phyloP scores from a whole-genome alignment of 2,888 invertebrate genomes.

The Saturnia japonica region DNA sequence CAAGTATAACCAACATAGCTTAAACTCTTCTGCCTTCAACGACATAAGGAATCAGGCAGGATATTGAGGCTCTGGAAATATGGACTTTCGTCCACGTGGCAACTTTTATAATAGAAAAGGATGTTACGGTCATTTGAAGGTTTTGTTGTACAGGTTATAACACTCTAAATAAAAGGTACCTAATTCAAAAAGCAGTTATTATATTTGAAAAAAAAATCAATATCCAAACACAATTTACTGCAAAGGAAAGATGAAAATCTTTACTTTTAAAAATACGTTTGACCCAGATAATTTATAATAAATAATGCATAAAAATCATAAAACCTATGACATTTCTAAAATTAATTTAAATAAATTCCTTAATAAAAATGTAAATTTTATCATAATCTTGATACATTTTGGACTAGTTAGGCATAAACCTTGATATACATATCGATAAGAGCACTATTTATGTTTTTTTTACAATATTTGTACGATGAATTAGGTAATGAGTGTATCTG shows the following conservation, averaged over 20 bases:
- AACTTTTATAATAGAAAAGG: constrained; percentile 39
- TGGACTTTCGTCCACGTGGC: constrained; percentile 39
- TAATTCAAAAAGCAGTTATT: no score
- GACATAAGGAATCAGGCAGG: not conserved
- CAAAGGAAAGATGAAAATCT: not conserved
- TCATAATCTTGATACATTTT: not conserved
- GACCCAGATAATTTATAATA: not conserved
- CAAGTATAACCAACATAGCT: constrained; percentile 39
- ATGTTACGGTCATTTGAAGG: constrained; percentile 39
- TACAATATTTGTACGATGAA: not conserved
- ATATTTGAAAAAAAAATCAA: no score
- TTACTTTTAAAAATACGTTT: not conserved
- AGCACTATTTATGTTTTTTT: not conserved
- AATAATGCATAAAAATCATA: not conserved
- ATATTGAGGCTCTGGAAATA: constrained; percentile 21
- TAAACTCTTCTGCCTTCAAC: constrained; percentile 32
- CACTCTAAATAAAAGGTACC: not conserved
- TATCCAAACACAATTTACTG: not conserved
- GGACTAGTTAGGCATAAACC: not conserved
- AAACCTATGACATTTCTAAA: not conserved
- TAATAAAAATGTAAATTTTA: not conserved
- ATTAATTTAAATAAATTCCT: constrained; percentile 4
- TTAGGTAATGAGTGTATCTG: not conserved
- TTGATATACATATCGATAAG: no score
- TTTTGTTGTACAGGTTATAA: constrained; percentile 14